phyloP scores from a whole-genome alignment of 2,888 invertebrate species.

The Isoperla grammatica region DNA sequence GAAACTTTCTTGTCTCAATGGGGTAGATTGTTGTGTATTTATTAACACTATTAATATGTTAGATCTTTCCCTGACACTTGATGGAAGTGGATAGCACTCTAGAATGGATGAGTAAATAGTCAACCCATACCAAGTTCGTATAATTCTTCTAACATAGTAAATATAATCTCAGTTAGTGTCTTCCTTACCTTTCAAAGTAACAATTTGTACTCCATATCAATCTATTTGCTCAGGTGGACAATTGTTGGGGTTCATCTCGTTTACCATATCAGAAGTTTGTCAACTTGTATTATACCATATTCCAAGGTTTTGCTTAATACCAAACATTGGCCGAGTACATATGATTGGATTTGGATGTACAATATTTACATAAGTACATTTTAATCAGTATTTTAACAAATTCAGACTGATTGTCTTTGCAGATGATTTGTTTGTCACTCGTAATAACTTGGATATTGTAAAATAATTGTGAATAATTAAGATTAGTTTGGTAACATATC shows the following conservation, averaged over 20 bases:
- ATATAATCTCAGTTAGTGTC: too few species aligned
- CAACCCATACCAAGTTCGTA: too few species aligned
- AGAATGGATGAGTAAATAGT: neutral
- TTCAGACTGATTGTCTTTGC: neutral
- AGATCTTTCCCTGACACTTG: constrained; percentile 8
- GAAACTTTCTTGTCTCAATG: constrained; percentile 20
- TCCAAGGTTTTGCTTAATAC: too few species aligned
- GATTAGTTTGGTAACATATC: neutral
- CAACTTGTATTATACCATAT: too few species aligned
- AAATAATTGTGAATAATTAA: neutral
- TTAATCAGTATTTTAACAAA: neutral
- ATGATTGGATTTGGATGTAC: too few species aligned
- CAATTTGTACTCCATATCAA: constrained; percentile 15
- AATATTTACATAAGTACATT: too few species aligned
- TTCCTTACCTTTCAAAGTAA: too few species aligned
- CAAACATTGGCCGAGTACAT: too few species aligned
- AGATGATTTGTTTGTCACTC: neutral
- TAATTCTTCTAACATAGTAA: too few species aligned
- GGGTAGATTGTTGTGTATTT: neutral
- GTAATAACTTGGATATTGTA: neutral
- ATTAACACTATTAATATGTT: neutral
- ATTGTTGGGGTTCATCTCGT: constrained; percentile 4
- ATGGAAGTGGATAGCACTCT: neutral
- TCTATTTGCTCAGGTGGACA: constrained; percentile 1
- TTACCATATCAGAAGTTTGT: constrained; percentile 10